Evolutionary conservation across 2,797 vertebrate species (phyloP).

Genomic region (Anas bahamensis): DNA sequence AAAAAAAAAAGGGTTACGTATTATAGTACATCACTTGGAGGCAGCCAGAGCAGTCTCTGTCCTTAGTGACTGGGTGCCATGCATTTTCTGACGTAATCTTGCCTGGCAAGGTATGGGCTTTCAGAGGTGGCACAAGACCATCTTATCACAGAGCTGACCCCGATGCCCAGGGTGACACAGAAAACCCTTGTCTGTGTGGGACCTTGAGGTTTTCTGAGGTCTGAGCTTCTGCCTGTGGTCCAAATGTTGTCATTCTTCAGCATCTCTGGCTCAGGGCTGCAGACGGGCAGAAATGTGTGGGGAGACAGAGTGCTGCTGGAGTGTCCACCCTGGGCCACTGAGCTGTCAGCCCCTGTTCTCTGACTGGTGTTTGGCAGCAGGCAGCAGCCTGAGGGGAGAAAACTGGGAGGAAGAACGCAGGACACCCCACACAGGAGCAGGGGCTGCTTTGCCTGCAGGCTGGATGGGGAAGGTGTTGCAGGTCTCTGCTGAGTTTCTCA

Average conservation of each 20-base stretch:
- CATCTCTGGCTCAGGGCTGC: neutral
- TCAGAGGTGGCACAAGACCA: too few species aligned
- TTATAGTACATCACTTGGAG: neutral
- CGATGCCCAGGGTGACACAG: too few species aligned
- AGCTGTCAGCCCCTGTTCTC: neutral
- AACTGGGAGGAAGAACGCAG: neutral
- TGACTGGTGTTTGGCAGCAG: neutral
- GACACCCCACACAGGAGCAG: neutral
- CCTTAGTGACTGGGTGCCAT: neutral
- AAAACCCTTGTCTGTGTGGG: too few species aligned
- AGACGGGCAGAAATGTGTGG: accelerated
- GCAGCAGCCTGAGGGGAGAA: neutral
- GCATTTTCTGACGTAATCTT: neutral
- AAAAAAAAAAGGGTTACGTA: neutral
- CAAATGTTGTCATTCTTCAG: neutral
- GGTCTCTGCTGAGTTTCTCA: neutral
- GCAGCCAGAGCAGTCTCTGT: neutral
- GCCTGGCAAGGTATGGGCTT: neutral
- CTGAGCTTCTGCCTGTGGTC: too few species aligned
- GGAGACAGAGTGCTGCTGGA: neutral
- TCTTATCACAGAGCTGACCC: too few species aligned
- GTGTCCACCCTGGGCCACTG: accelerated
- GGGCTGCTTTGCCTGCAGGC: accelerated
- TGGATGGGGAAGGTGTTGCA: neutral
- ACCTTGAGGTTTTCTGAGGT: neutral